Evolutionary conservation across 2,888 invertebrate genomes (phyloP).

Genomic region (Melolontha melolontha): DNA sequence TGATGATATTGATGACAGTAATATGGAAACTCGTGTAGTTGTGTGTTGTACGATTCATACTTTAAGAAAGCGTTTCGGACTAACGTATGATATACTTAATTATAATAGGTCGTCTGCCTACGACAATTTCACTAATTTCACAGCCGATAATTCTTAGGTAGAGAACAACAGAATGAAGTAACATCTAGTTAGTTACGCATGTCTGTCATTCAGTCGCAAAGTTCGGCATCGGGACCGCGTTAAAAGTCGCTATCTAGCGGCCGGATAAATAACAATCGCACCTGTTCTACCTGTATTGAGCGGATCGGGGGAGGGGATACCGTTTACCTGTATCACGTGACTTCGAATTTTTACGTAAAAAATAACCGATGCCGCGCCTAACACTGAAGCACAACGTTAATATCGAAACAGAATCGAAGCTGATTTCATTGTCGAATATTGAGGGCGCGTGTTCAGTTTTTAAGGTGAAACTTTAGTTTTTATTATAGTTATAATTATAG

Average conservation of each 20-base stretch:
- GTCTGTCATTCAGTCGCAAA: neutral
- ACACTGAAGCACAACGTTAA: constrained; percentile 50
- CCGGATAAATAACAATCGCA: constrained; percentile 53
- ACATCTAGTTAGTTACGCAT: neutral
- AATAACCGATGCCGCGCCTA: constrained; percentile 63
- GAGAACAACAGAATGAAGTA: neutral
- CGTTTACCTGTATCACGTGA: constrained; percentile 62
- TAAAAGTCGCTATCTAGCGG: constrained; percentile 50
- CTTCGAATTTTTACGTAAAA: constrained; percentile 60
- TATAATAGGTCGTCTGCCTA: constrained; percentile 12
- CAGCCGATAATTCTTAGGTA: constrained; percentile 10
- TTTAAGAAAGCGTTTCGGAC: no score
- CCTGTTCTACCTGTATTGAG: constrained; percentile 59
- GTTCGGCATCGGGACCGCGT: neutral
- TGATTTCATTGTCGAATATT: constrained; percentile 42
- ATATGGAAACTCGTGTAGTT: no score
- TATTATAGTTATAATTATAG: neutral
- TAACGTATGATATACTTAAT: neutral
- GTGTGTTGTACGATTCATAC: no score
- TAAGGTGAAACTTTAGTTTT: constrained; percentile 10
- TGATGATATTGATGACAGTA: no score
- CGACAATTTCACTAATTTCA: constrained; percentile 34
- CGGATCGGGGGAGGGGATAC: constrained; percentile 56
- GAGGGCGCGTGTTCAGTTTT: constrained; percentile 20
- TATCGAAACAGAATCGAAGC: constrained; percentile 48